Conservation (phyloP, 2,888 invertebrate species). For the Brassicogethes aeneus region DNA sequence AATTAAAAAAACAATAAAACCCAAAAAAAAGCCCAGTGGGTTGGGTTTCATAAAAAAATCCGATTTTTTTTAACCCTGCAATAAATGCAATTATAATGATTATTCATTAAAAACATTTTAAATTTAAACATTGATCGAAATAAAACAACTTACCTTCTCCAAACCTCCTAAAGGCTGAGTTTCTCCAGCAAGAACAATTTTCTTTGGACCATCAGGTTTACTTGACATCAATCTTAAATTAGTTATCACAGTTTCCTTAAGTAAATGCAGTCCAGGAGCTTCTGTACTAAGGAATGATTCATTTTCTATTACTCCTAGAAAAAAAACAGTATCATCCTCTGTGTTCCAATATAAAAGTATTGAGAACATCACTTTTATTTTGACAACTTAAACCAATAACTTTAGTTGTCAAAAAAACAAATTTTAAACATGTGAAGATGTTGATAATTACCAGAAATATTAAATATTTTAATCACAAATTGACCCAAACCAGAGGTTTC, state of each 20-base stretch:
- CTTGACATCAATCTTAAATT: slow-evolving; percentile 55
- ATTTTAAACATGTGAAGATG: neutral
- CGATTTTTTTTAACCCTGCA: no score
- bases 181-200: slow-evolving; percentile 55
- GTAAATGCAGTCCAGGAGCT: slow-evolving; percentile 57
- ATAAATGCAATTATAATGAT: no score
- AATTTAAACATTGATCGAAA: no score
- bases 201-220: slow-evolving; percentile 43
- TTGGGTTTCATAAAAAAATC: no score
- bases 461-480: slow-evolving; percentile 55
- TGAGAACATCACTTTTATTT: neutral
- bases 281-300: slow-evolving; percentile 66
- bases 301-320: slow-evolving; percentile 54
- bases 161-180: slow-evolving; percentile 40
- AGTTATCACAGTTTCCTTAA: slow-evolving; percentile 68
- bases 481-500: slow-evolving; percentile 69
- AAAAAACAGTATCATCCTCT: no score
- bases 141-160: slow-evolving; percentile 33
- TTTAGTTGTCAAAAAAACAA: no score
- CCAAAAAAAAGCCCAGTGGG: no score
- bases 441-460: slow-evolving; percentile 39
- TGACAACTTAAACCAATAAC: no score
- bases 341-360: neutral
- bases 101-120: no score
- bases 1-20: no score